Evolutionary conservation across 2,797 vertebrate species (phyloP).

Genomic region (Sebastolobus altivelis): DNA sequence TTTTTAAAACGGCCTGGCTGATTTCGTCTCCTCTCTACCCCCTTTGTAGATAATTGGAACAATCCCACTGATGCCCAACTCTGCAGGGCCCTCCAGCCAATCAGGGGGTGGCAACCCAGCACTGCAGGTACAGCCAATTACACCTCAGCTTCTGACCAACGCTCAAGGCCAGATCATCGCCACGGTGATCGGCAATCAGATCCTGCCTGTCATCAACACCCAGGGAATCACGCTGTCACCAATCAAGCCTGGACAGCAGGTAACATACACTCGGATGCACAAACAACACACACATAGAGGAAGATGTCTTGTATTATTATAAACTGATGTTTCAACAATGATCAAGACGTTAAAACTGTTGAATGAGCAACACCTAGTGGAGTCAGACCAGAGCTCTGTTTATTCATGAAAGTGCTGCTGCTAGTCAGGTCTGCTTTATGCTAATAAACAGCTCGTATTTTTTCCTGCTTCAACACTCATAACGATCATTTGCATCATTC

Average conservation of each 20-base stretch:
- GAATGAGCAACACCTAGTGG: slow-evolving; percentile 76
- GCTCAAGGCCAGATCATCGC: slow-evolving; percentile 99
- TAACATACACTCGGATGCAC: slow-evolving; percentile 72
- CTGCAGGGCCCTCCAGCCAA: slow-evolving; percentile 92
- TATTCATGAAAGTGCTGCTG: slow-evolving; percentile 31
- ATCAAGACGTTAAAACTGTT: slow-evolving; percentile 51
- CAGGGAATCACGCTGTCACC: slow-evolving; percentile 99
- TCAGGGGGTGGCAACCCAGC: slow-evolving; percentile 91
- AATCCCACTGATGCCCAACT: slow-evolving; percentile 98
- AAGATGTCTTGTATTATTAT: slow-evolving; percentile 46
- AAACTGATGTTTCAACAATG: slow-evolving; percentile 27
- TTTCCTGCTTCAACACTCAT: slow-evolving; percentile 38
- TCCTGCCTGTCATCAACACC: slow-evolving; percentile 99
- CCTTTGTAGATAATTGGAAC: slow-evolving; percentile 96
- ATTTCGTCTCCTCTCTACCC: slow-evolving; percentile 71
- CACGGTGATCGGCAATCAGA: slow-evolving; percentile 99
- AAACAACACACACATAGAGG: slow-evolving; percentile 27
- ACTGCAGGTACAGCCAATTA: slow-evolving; percentile 99
- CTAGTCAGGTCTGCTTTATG: slow-evolving; percentile 30
- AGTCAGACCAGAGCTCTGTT: slow-evolving; percentile 46
- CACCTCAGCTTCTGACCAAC: slow-evolving; percentile 98
- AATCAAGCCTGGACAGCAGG: slow-evolving; percentile 98
- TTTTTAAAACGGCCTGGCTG: slow-evolving; percentile 72
- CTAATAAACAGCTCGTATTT: slow-evolving; percentile 36
- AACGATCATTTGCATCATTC: slow-evolving; percentile 65